Percentiles rank a stretch among this genome's conserved stretches.
Conservation (phyloP, 37 sponge, comb jelly and placozoan genomes). For the Halisarca cf. caerulea region DNA sequence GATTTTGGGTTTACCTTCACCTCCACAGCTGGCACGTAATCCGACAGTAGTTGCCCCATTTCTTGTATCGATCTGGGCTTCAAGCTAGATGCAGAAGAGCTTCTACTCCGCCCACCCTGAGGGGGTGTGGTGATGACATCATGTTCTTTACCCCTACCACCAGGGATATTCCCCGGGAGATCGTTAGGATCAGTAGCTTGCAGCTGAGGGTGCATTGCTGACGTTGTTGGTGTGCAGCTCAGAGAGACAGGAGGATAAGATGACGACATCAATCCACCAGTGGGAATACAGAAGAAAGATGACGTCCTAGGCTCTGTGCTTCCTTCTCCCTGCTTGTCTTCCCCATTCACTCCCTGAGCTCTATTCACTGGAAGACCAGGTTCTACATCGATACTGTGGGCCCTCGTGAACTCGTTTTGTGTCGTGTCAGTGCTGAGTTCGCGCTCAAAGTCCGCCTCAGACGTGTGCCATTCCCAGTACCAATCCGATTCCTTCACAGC, state of each 20-base stretch:
- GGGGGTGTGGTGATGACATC: conserved; percentile 69
- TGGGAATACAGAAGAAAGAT: conserved; percentile 14
- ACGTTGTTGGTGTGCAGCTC: conserved; percentile 1
- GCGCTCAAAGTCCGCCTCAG: not conserved
- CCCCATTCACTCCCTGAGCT: not conserved
- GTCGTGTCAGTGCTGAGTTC: no score
- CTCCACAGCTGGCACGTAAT: not conserved
- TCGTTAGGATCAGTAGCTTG: conserved; percentile 48
- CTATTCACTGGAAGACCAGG: not conserved
- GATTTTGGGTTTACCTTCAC: not conserved
- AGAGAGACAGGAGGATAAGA: conserved; percentile 3
- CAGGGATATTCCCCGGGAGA: conserved; percentile 44
- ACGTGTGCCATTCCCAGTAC: conserved; percentile 16
- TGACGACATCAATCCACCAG: not conserved
- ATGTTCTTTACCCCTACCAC: not conserved
- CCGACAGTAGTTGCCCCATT: not conserved
- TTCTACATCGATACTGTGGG: not conserved
- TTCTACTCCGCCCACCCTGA: not conserved
- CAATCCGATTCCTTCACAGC: conserved; percentile 11
- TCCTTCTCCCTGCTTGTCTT: not conserved
- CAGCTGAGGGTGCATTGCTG: not conserved
- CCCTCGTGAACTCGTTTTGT: not conserved
- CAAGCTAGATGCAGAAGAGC: conserved; percentile 6
- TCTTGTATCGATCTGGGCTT: conserved; percentile 1
- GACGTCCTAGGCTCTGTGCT: not conserved